Base-by-base conservation (phyloP, 2,797 vertebrate species). In the Tapera naevia region DNA sequence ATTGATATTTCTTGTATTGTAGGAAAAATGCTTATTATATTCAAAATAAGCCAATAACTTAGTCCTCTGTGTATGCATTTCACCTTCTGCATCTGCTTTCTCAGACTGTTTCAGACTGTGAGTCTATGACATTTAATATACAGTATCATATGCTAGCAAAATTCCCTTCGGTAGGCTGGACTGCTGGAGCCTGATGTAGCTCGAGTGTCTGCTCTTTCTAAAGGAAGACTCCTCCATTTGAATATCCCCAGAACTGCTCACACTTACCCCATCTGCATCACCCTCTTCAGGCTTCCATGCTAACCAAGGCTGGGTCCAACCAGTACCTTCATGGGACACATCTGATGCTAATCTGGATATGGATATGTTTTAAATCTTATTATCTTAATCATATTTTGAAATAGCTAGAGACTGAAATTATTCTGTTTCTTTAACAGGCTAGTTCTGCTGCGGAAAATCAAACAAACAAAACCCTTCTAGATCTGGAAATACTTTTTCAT, bases 21-120 rank as follows among this genome's bases (percentile, higher is more conserved):
- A 90, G 58, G 24, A 79, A 94, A 93, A 69, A 17, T 37, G 9
- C 24, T 73, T 53, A 11, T 62, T 85, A 61, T 28, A 81, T 41
- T 88, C 50, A 51, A 93, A 94, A 89, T n/a, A 86, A 94, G 25
- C 35, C 67, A 80, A 61, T 5, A 71, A 15, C n/a, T 94, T 70
- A 54, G 35, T 19, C n/a, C 23, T 82, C 61, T 45, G 56, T 58
- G 56, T 62, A 71, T 35, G 25, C 46, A 79, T 30, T 88, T 66
- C 61, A 88, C 67, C 37, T 88, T 86, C 69, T 48, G 43, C 66
- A 90, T 54, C 60, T 48, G 45, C n/a, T 91, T 90, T 85, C 91
- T 48, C n/a, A 81, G 45, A 30, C 43, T 53, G 27, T 37, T 78
- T 86, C 71, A 71, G 50, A 61, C 37, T 60, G 62, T 32, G 57